Conservation (phyloP, 2,113 vertebrate species). For the Podarcis muralis region DNA sequence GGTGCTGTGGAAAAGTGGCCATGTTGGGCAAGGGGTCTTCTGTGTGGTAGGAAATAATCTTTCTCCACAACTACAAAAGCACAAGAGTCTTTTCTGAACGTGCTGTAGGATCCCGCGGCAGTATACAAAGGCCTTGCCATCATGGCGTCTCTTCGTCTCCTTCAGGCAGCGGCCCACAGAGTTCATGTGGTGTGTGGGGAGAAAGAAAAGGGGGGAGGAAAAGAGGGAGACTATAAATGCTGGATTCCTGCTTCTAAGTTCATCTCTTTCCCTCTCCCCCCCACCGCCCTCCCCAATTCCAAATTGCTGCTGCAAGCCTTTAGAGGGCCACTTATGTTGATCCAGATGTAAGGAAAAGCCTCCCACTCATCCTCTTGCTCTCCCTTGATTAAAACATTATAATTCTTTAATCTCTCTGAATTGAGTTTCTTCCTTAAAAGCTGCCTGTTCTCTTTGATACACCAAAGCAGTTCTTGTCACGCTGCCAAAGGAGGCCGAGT, state of each 20-base stretch:
- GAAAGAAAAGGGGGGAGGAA: not conserved
- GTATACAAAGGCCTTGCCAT: not conserved
- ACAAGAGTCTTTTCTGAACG: not conserved
- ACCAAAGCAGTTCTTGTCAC: conserved; percentile 66
- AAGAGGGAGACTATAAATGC: not conserved
- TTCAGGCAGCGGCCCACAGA: not conserved
- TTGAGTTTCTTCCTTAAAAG: conserved; percentile 62
- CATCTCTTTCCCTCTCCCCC: fast-evolving
- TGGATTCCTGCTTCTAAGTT: not conserved
- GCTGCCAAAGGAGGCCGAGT: conserved; percentile 73
- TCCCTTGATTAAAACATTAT: not conserved
- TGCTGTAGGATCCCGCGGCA: not conserved
- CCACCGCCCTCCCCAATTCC: fast-evolving
- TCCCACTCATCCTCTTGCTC: conserved; percentile 12
- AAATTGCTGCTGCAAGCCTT: not conserved
- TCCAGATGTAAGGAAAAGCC: conserved; percentile 29
- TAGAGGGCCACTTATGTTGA: conserved; percentile 35
- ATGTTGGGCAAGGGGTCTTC: fast-evolving
- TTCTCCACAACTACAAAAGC: not conserved
- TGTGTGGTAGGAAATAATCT: not conserved
- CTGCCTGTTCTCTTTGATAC: conserved; percentile 58
- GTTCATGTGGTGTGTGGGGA: not conserved
- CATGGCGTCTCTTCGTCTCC: fast-evolving
- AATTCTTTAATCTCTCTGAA: conserved; percentile 13
- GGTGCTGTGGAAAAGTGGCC: not conserved